Evolutionary conservation across 1,140 invertebrate species (phyloP), one percentile per base, ranked within the genome.

Genomic region (Diorhabda sublineata): DNA sequence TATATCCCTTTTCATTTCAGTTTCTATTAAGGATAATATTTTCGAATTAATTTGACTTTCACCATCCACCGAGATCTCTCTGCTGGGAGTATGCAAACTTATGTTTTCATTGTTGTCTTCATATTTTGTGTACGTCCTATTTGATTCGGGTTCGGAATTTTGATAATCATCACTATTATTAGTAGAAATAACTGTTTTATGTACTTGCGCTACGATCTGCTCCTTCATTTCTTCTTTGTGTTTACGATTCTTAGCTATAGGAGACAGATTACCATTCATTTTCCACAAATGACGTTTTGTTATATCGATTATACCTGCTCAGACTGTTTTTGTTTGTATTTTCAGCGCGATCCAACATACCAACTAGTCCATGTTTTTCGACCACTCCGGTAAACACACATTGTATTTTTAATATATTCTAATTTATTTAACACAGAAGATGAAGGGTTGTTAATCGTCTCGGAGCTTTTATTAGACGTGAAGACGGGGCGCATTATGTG

Each of bases 1-100:
- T 6, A 73, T 72, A 64, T 80, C 78, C 57, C 75, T 85, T 68
- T 84, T 85, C 67, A 87, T 85, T 80, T 87, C 86, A 45, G 85
- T 84, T 74, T 86, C 86, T 61, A 87, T 85, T 72, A 86, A 83
- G 45, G 83, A 84, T 57, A 87, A 71, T 56, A 86, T 87, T 73
- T 84, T 85, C 74, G 84, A 83, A 73, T 86, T 86, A 58, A 86
- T 85, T 80, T 86, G 85, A 6, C 84, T 71, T 71, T 87, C 86
- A n/a, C 82, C 81, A 70, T 86, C 85, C 42, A 84, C 75, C 5
- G 85, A 86, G 56, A 85, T 82, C 61, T 83, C 80, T n/a, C 79
- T 69, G 60, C 78, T 79, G 9, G 78, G 78, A 6, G 75, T 75
- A 59, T 77, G 73, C 9, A 71, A 64, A 61, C 66, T 78, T 60